Evolutionary conservation across 2,888 invertebrate genomes (phyloP).

Genomic region (Drosophila ustulata): DNA sequence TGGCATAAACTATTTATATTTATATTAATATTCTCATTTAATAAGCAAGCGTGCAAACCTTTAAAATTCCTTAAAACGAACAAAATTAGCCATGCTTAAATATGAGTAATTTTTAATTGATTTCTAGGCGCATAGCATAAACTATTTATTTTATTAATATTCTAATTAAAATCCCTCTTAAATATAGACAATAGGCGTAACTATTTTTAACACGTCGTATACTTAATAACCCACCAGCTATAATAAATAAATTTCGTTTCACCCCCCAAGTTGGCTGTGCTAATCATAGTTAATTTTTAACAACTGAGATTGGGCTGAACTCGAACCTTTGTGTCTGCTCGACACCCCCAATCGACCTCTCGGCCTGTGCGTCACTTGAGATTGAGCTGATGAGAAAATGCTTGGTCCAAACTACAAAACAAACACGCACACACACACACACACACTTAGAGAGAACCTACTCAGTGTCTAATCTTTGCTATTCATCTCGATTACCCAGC

Average conservation of each 20-base stretch:
- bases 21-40: neutral
- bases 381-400: neutral
- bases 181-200: neutral
- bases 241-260: neutral
- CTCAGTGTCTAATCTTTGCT: conserved; percentile 35
- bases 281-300: conserved; percentile 1
- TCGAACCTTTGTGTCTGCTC: neutral
- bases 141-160: neutral
- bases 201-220: neutral
- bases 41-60: neutral
- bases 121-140: conserved; percentile 9
- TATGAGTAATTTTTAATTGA: conserved; percentile 38
- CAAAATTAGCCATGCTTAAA: conserved; percentile 10
- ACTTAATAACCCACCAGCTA: neutral
- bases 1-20: neutral
- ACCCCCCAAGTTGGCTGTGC: no score
- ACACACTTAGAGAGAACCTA: neutral
- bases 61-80: conserved; percentile 3
- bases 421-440: neutral
- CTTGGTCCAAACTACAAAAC: conserved; percentile 5
- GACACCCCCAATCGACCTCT: neutral
- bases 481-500: conserved; percentile 44
- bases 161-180: neutral
- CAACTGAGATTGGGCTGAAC: neutral
- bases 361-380: conserved; percentile 23